These are phyloP conservation scores for Myrmecophaga tridactyla DNA, from an alignment of 2,113 vertebrate genomes.

Conservation along the genomic window DNA sequence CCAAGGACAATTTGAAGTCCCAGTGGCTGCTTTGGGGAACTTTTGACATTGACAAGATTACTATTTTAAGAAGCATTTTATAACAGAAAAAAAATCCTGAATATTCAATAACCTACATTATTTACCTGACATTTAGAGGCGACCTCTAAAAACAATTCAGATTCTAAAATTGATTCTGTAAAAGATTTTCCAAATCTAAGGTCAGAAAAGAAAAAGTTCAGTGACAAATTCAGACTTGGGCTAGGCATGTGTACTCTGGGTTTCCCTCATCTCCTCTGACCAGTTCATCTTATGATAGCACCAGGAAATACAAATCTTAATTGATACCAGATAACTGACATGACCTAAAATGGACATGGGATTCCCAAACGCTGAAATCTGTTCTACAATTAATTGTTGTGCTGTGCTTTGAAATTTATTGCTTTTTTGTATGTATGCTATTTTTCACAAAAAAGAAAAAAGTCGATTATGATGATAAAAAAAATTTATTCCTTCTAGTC, in stretches of 20 bases:
- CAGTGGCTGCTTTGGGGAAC: background rate
- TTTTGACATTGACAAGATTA: background rate
- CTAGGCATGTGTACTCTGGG: fast-evolving
- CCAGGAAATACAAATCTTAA: background rate
- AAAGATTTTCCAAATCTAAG: background rate
- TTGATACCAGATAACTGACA: background rate
- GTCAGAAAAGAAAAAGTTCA: background rate
- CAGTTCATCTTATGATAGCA: background rate
- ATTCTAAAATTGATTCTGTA: background rate
- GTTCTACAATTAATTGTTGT: too few relatives aligned
- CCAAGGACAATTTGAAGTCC: background rate
- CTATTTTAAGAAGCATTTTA: background rate
- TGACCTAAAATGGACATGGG: background rate
- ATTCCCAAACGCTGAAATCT: too few relatives aligned
- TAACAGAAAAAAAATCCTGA: background rate
- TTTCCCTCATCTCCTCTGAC: background rate
- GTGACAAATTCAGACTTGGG: background rate
- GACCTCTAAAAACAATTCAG: background rate
- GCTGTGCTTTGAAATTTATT: too few relatives aligned
- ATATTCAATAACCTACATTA: too few relatives aligned
- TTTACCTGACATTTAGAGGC: background rate
- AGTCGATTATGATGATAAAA: too few relatives aligned
- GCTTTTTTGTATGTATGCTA: too few relatives aligned
- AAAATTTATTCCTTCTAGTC: too few relatives aligned
- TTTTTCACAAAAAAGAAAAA: too few relatives aligned